A percentile compares a stretch with the other conserved stretches of the same genome.
These are phyloP conservation scores for Aphis gossypii DNA, from an alignment of 1,140 invertebrate genomes.

Conservation along the genomic window DNA sequence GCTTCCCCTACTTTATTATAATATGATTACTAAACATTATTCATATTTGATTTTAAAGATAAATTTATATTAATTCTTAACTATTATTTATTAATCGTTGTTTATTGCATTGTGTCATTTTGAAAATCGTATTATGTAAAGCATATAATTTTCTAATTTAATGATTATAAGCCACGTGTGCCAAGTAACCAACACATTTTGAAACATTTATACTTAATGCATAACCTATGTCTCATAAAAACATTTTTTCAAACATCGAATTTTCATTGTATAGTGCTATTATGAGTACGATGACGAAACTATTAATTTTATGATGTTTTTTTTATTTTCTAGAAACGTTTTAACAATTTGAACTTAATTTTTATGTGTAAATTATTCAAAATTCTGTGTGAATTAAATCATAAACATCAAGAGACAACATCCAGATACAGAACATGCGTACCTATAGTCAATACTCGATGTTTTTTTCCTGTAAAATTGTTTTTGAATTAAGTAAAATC, in stretches of 20 bases:
- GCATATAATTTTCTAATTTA: background rate
- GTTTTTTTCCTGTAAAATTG: background rate
- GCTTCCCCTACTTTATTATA: too few relatives aligned
- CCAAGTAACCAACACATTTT: background rate
- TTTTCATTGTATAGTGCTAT: background rate
- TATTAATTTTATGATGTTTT: background rate
- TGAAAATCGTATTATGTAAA: background rate
- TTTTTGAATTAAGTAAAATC: background rate
- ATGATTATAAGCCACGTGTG: too few relatives aligned
- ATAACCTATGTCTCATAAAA: background rate
- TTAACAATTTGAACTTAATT: background rate
- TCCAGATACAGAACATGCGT: background rate
- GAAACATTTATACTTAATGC: background rate
- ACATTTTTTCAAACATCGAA: background rate
- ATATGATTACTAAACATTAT: background rate
- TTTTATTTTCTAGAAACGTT: background rate
- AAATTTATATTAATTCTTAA: background rate
- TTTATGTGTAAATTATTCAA: background rate
- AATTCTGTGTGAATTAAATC: background rate
- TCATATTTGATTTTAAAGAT: background rate
- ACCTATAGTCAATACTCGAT: background rate
- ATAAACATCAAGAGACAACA: background rate
- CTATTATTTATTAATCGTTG: background rate
- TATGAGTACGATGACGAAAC: background rate
- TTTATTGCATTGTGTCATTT: background rate